Percentiles rank a stretch among this genome's conserved stretches.
Evolutionary conservation across 2,113 vertebrate species (phyloP).

Genomic region (Motacilla alba): DNA sequence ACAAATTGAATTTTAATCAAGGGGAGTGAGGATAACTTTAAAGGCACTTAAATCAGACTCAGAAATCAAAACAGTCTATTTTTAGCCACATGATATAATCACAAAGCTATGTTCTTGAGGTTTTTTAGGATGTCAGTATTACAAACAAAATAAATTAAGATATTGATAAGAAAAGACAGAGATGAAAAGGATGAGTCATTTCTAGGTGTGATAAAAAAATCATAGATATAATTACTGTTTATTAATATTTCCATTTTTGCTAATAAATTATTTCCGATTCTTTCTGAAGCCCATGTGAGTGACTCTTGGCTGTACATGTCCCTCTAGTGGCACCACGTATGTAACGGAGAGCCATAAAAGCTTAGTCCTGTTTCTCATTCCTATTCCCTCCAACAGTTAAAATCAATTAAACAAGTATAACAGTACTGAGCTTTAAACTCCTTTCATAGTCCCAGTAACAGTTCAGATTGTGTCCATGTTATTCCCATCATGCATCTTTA

Average conservation of each 20-base stretch:
- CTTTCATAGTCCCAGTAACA: not conserved
- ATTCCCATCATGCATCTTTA: not conserved
- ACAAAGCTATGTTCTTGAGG: not conserved
- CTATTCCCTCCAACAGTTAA: not conserved
- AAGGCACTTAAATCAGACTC: not conserved
- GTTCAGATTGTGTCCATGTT: not conserved
- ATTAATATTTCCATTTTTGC: not conserved
- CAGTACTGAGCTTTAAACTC: not conserved
- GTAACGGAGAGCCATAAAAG: constrained; percentile 16
- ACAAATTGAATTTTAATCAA: not conserved
- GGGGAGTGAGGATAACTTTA: not conserved
- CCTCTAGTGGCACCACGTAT: constrained; percentile 76
- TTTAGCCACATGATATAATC: not conserved
- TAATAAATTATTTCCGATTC: not conserved
- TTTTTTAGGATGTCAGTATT: not conserved
- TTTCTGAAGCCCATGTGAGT: constrained; percentile 4
- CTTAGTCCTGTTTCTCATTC: not conserved
- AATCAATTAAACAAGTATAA: not conserved
- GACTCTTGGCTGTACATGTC: constrained; percentile 73
- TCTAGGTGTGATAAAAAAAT: not conserved
- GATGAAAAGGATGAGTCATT: not conserved
- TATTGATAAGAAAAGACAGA: not conserved
- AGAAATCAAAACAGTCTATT: not conserved
- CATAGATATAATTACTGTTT: not conserved
- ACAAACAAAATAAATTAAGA: not conserved